These are phyloP conservation scores for Emydocephalus ijimae DNA, from an alignment of 2,113 vertebrate genomes.

Conservation along the genomic window DNA sequence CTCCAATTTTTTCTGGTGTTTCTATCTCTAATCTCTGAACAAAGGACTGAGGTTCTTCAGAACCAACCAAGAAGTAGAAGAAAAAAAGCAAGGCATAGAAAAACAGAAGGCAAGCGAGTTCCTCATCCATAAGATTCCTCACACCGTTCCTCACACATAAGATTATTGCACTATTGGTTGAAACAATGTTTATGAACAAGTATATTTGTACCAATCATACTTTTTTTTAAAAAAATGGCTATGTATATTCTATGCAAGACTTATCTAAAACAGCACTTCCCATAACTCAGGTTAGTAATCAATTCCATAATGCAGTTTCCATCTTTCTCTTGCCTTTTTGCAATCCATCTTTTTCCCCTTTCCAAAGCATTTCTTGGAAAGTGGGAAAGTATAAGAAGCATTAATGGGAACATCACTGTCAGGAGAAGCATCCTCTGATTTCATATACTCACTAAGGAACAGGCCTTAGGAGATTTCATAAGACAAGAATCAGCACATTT, in stretches of 20 bases:
- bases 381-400: not conserved
- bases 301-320: not conserved
- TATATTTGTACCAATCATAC: constrained; percentile 31
- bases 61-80: not conserved
- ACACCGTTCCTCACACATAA: no score
- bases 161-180: constrained; percentile 23
- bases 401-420: not conserved
- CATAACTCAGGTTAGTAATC: constrained; percentile 19
- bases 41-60: constrained; percentile 2
- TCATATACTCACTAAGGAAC: constrained; percentile 22
- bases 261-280: constrained; percentile 12
- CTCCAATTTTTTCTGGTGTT: not conserved
- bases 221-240: not conserved
- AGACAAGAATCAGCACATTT: not conserved
- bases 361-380: constrained; percentile 16
- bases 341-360: constrained; percentile 33
- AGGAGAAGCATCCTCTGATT: constrained; percentile 15
- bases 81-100: not conserved
- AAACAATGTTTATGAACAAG: constrained; percentile 48
- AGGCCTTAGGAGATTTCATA: not conserved
- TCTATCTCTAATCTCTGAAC: not conserved
- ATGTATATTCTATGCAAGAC: constrained; percentile 37
- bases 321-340: constrained; percentile 19
- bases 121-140: not conserved
- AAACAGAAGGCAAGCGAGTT: not conserved